Base-by-base conservation (phyloP, 2,797 vertebrate species). In the Spinibarbus caldwelli region DNA sequence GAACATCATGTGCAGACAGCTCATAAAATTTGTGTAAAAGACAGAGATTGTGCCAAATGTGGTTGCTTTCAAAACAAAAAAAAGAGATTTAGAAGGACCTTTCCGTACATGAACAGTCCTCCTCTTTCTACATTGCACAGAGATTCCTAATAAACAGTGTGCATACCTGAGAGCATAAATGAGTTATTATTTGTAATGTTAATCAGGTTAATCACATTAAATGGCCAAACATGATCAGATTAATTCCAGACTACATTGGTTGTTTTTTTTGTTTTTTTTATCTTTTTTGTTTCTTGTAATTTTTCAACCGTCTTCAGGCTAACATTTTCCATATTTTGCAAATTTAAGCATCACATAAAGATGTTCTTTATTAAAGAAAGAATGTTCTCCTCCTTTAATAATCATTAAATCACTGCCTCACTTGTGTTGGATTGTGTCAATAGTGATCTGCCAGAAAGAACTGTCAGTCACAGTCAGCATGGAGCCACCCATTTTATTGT, bases 321-420 rank as follows among this genome's bases (percentile, higher is more conserved):
- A 38, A 38, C 38, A 21, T 64, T 79, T 45, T 43, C 59, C 38
- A 45, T 79, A 26, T 64, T 64, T 26, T 66, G 26, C 26, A 2
- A 62, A 62, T 64, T 29, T 29, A 29, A 64, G 75, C 34, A 45
- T 78, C 38, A 21, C 38, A 64, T 12, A 62, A 78, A 62, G 36
- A 64, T 79, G 38, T 47, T 79, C 15, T 79, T 64, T 79, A 41
- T 66, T 66, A 79, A 66, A 66, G 38, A 43, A 79, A 45, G 19
- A 29, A 64, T 45, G 59, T 17, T 31, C n/a, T 66, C 29, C 17
- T 66, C 41, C 26, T 66, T 23, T 47, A 45, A 66, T 29, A 66
- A 79, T 47, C 29, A 66, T 79, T 79, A 79, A 79, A 79, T 66
- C 59, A 66, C 38, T 47, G 57, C 77, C 19, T 79, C 10, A 15